Conservation (phyloP, 1,140 invertebrate genomes). For the Drosophila ironensis region DNA sequence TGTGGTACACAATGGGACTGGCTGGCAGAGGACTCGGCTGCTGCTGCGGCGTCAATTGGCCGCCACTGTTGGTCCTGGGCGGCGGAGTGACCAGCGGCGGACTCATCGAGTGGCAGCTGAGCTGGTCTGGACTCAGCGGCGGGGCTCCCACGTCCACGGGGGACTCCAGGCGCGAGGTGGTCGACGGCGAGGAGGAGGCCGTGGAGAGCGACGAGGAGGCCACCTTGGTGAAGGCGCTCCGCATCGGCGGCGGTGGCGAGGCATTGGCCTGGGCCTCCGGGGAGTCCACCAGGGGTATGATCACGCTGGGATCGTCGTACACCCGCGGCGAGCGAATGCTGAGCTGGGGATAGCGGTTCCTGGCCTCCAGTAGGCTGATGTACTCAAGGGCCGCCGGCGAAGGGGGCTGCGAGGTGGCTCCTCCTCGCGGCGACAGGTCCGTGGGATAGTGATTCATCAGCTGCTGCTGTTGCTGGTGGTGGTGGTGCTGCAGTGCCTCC, state of each 20-base stretch:
- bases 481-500: constrained; percentile 79
- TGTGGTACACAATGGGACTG: constrained; percentile 80
- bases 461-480: constrained; percentile 53
- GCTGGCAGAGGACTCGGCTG: constrained; percentile 78
- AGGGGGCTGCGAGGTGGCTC: constrained; percentile 55
- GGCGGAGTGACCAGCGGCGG: constrained; percentile 85
- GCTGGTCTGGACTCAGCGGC: constrained; percentile 88
- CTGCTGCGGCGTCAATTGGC: constrained; percentile 43
- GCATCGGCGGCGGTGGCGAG: constrained; percentile 80
- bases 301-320: constrained; percentile 77
- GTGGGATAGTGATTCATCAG: constrained; percentile 56
- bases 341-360: constrained; percentile 72
- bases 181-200: constrained; percentile 81
- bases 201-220: constrained; percentile 83
- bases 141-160: constrained; percentile 83
- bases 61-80: constrained; percentile 65
- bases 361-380: constrained; percentile 65
- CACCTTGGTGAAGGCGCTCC: constrained; percentile 92
- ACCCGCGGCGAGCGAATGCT: constrained; percentile 66
- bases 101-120: constrained; percentile 89
- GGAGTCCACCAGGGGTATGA: constrained; percentile 60
- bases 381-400: constrained; percentile 65
- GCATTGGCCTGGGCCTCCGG: constrained; percentile 50
- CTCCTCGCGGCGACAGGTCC: constrained; percentile 57
- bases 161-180: constrained; percentile 75